Evolutionary conservation across 1,140 invertebrate species (phyloP), one percentile per base, ranked within the genome.

Genomic region (Lutraria rhynchaena): DNA sequence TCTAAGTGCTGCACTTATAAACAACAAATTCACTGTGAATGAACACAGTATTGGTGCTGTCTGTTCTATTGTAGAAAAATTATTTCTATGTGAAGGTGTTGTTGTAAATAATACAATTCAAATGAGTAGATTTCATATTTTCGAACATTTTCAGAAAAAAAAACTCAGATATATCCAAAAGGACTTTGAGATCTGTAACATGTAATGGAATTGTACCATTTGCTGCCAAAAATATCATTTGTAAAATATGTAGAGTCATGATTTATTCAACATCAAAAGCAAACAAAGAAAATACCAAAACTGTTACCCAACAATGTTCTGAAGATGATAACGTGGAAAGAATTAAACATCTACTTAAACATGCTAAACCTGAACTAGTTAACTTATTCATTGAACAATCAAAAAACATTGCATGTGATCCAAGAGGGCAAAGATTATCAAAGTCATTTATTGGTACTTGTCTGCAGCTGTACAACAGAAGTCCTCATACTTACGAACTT

Each of bases 391-490:
- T 60, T 3, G 57, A 58, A 22, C 71, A 74, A 19, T 29, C 53
- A 63, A 76, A 49, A 7, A 76, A 65, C 35, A 4, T 53, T 51
- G 17, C 0, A 7, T 31, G 44, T 17, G 17, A 63, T 49, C 60
- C 44, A 7, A 35, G 33, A 37, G 58, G 74, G 0, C 46, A 46
- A 19, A 51, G 74, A 35, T 76, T 57, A 60, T 55, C 29, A 22
- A 61, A 76, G 27, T 15, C n/a, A 9, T 31, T 51, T 35, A 63
- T 63, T 22, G 27, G 33, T n/a, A 35, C 27, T 22, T 76, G 58
- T 22, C 29, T 76, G 5, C 58, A 76, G n/a, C 22, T 76, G 3
- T 76, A n/a, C 24, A 63, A 51, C 29, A 76, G 57, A 46, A 75
- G 73, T 46, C 73, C 35, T n/a, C 57, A 75, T 7, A 15, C 15